Conservation (phyloP, 2,888 invertebrate genomes). For the Eristalis intricaria region DNA sequence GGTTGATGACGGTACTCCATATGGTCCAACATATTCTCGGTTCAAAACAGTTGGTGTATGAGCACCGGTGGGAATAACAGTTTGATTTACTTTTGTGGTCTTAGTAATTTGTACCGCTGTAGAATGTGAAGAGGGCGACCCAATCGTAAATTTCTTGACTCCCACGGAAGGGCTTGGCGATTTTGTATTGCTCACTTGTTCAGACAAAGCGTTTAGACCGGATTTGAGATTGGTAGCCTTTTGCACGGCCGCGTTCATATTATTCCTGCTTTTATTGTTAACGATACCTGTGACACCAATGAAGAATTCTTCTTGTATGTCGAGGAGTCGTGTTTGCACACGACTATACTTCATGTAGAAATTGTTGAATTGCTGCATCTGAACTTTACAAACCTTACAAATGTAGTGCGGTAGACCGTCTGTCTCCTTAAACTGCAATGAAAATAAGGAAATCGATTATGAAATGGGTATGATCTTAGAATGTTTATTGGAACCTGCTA, state of each 20-base stretch:
- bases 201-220: background rate
- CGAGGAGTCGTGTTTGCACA: conserved; percentile 1
- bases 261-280: background rate
- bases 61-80: background rate
- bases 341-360: conserved; percentile 45
- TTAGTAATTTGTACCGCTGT: background rate
- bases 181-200: background rate
- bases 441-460: background rate
- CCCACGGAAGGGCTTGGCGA: background rate
- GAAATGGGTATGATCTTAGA: no score
- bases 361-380: conserved; percentile 61
- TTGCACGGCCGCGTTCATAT: background rate
- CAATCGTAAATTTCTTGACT: background rate
- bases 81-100: background rate
- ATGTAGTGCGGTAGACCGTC: conserved; percentile 59
- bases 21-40: background rate
- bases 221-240: background rate
- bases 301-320: conserved; percentile 21
- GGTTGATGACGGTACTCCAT: background rate
- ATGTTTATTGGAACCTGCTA: no score
- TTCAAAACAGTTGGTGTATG: background rate
- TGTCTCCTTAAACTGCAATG: conserved; percentile 37
- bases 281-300: background rate
- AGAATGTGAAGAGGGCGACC: background rate
- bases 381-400: conserved; percentile 56